Evolutionary conservation across 2,797 vertebrate species (phyloP).

Genomic region (Lagodon rhomboides): DNA sequence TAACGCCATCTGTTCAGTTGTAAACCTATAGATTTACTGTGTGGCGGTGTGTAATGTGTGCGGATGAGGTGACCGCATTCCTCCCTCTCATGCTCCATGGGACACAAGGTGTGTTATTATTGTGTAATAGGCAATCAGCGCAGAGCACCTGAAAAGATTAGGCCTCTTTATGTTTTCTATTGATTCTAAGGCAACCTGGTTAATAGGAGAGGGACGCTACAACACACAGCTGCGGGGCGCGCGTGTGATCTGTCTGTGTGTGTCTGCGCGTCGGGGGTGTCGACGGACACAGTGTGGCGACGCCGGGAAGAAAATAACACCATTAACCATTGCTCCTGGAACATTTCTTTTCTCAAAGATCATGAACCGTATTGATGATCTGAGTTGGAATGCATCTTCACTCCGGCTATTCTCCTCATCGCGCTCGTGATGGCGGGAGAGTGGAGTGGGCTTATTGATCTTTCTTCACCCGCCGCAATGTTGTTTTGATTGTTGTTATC

Average conservation of each 20-base stretch:
- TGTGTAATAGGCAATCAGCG: slow-evolving; percentile 87
- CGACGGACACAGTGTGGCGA: slow-evolving; percentile 45
- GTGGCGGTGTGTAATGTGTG: slow-evolving; percentile 60
- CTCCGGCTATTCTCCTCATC: slow-evolving; percentile 68
- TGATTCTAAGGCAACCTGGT: slow-evolving; percentile 83
- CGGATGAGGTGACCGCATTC: slow-evolving; percentile 62
- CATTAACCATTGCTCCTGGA: slow-evolving; percentile 83
- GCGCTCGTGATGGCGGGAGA: slow-evolving; percentile 48
- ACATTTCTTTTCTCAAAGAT: slow-evolving; percentile 83
- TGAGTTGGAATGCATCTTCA: slow-evolving; percentile 78
- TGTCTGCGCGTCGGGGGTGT: slow-evolving; percentile 30
- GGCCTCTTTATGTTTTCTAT: slow-evolving; percentile 85
- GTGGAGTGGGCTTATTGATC: slow-evolving; percentile 80
- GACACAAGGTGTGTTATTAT: slow-evolving; percentile 84
- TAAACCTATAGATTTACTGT: slow-evolving; percentile 80
- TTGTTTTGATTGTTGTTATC: slow-evolving; percentile 81
- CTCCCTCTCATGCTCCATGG: slow-evolving; percentile 69
- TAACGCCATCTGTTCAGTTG: slow-evolving; percentile 70
- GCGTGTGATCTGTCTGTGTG: slow-evolving; percentile 55
- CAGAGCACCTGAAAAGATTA: slow-evolving; percentile 85
- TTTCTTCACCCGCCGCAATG: slow-evolving; percentile 40
- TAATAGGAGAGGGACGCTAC: slow-evolving; percentile 81
- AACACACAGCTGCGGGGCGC: slow-evolving; percentile 76
- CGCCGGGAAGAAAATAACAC: slow-evolving; percentile 74
- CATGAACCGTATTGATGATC: slow-evolving; percentile 83